A percentile compares a stretch with the other conserved stretches of the same genome.
Conservation (phyloP, 2,888 invertebrate species). For the Stomorhina lunata region DNA sequence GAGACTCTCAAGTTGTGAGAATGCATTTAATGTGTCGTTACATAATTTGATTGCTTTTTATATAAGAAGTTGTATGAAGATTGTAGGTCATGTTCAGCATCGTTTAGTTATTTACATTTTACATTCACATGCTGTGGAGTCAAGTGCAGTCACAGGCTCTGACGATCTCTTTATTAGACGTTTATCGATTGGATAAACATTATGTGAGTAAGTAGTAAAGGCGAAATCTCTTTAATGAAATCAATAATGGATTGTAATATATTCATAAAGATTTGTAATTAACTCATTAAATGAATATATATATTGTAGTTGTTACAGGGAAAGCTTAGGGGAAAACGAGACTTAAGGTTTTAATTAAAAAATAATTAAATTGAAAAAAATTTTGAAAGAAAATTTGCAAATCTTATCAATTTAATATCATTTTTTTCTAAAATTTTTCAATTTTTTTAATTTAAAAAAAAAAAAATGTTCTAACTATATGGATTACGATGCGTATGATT, state of each 20-base stretch:
- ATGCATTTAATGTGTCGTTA: conserved; percentile 62
- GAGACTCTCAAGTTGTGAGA: conserved; percentile 48
- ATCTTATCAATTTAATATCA: no score
- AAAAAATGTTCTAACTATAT: no score
- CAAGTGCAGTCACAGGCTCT: not conserved
- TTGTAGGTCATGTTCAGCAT: not conserved
- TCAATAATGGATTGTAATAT: conserved; percentile 34
- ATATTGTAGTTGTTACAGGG: not conserved
- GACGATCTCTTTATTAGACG: conserved; percentile 13
- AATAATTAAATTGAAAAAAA: no score
- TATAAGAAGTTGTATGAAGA: not conserved
- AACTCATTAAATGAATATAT: conserved; percentile 25
- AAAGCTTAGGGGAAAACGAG: not conserved
- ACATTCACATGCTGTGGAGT: not conserved
- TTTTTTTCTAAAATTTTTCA: no score
- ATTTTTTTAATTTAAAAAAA: no score
- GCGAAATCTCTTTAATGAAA: conserved; percentile 42
- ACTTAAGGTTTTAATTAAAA: not conserved
- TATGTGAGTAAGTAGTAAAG: conserved; percentile 18
- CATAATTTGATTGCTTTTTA: conserved; percentile 59
- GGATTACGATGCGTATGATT: no score
- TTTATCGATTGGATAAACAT: conserved; percentile 39
- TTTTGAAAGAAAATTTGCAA: not conserved
- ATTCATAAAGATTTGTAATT: conserved; percentile 34
- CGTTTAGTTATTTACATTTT: not conserved